Evolutionary conservation across 2,888 invertebrate species (phyloP), one percentile per base, ranked within the genome.

Genomic region (Agrochola litura): DNA sequence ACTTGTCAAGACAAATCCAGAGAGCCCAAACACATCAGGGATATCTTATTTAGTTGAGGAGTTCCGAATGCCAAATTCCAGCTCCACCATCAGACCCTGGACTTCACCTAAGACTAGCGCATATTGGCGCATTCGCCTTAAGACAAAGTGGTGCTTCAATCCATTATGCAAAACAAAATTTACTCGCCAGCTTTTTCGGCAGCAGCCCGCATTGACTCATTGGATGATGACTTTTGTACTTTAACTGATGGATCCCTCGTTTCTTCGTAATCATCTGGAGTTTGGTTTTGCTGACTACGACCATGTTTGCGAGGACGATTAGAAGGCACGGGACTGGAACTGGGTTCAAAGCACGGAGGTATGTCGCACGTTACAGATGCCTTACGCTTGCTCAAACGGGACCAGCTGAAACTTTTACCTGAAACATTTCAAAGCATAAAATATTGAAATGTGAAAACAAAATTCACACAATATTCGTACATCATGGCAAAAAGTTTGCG

Each of bases 321-420:
- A 52, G 22, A 4, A 10, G n/a, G n/a, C 60, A 22, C 6, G 6
- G 41, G 12, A 49, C 56, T 58, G 22, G 4, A 10, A 16, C 76
- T 16, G 56, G 16, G 5, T 3, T 65, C 49, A 0, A 12, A 16
- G 16, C 22, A 49, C 19, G 22, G 25, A 49, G 22, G 6, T 64
- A 1, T 64, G 46, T n/a, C 5, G 16, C 37, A n/a, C 8, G 41
- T 9, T 16, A 6, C 22, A 37, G 37, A 22, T 64, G 8, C 0
- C 1, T n/a, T n/a, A 41, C 22, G 22, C 64, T 41, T 64, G n/a
- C 22, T 2, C 2, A 60, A 16, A 16, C 22, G 66, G 12, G n/a
- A 67, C 37, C 71, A n/a, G 49, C 67, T 67, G 5, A 25, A n/a
- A 19, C n/a, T n/a, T 14, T 19, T 66, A 67, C 37, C 71, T 72